Evolutionary conservation across 1,140 invertebrate genomes (phyloP).

Genomic region (Anthonomus grandis): DNA sequence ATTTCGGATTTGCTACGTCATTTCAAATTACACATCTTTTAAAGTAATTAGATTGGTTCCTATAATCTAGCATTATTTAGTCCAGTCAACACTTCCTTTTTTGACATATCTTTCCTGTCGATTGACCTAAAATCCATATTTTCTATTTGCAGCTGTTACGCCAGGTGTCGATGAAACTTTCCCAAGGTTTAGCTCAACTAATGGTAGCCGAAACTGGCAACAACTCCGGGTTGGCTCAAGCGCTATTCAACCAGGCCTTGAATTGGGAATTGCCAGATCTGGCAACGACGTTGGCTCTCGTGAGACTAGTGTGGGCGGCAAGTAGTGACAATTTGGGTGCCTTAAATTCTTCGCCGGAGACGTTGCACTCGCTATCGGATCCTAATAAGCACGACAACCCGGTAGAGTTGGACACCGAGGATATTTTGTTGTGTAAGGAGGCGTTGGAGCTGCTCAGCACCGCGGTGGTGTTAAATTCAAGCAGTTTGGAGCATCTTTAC

Average conservation of each 20-base stretch:
- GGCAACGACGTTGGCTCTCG: slow-evolving; percentile 65
- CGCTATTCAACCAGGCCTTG: slow-evolving; percentile 53
- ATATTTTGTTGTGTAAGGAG: slow-evolving; percentile 78
- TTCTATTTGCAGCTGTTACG: slow-evolving; percentile 55
- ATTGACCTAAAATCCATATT: too few species aligned
- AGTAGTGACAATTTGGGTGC: slow-evolving; percentile 68
- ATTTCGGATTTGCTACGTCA: too few species aligned
- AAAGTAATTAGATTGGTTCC: too few species aligned
- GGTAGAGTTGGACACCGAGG: slow-evolving; percentile 53
- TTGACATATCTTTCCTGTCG: too few species aligned
- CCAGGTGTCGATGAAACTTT: slow-evolving; percentile 71
- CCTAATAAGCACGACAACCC: slow-evolving; percentile 53
- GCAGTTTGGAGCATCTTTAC: slow-evolving; percentile 69
- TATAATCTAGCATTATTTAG: too few species aligned
- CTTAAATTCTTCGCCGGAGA: slow-evolving; percentile 62
- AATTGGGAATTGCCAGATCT: slow-evolving; percentile 65
- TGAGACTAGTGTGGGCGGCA: slow-evolving; percentile 75
- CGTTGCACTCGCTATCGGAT: slow-evolving; percentile 57
- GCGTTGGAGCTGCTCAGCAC: slow-evolving; percentile 90
- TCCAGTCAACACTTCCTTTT: too few species aligned
- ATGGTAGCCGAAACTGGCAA: slow-evolving; percentile 42
- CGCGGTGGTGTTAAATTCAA: slow-evolving; percentile 80
- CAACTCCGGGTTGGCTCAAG: slow-evolving; percentile 42
- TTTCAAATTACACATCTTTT: too few species aligned
- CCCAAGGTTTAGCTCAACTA: slow-evolving; percentile 64